Conservation (phyloP, 2,888 invertebrate species). For the Hirtodrosophila duncani region DNA sequence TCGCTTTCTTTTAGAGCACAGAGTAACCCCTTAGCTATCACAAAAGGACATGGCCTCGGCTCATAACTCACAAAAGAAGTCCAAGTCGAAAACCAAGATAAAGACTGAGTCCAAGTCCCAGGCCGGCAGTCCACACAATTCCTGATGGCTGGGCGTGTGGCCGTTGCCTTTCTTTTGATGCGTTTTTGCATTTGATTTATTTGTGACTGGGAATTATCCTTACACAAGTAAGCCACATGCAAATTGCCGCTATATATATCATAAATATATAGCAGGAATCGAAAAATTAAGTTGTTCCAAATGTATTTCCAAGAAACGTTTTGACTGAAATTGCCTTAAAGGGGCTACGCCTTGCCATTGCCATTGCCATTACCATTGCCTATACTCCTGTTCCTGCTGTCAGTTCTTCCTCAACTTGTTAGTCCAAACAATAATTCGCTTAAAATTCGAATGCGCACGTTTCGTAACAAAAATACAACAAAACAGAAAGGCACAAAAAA, state of each 20-base stretch:
- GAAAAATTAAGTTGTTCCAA: constrained; percentile 60
- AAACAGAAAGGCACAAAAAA: constrained; percentile 8
- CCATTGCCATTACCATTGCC: no score
- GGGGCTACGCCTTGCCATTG: no score
- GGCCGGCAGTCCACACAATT: no score
- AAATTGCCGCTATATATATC: constrained; percentile 49
- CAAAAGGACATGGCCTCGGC: constrained; percentile 31
- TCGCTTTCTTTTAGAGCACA: no score
- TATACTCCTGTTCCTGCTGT: no score
- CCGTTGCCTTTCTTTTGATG: constrained; percentile 43
- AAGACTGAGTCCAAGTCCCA: no score
- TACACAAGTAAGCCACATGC: no score
- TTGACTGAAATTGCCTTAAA: no score
- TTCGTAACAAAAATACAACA: constrained; percentile 44
- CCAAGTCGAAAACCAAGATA: no score
- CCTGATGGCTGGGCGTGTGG: constrained; percentile 29
- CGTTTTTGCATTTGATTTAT: constrained; percentile 67
- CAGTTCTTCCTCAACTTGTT: constrained; percentile 14
- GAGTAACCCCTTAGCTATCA: no score
- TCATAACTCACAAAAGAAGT: constrained; percentile 56
- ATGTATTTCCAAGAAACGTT: constrained; percentile 59
- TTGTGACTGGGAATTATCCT: constrained; percentile 58
- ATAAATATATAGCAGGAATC: constrained; percentile 12
- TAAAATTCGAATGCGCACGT: constrained; percentile 67
- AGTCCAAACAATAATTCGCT: constrained; percentile 65